Percentiles rank a stretch among this genome's conserved stretches.
These are phyloP conservation scores for Chrysina gloriosa DNA, from an alignment of 2,888 invertebrate species.

Conservation along the genomic window DNA sequence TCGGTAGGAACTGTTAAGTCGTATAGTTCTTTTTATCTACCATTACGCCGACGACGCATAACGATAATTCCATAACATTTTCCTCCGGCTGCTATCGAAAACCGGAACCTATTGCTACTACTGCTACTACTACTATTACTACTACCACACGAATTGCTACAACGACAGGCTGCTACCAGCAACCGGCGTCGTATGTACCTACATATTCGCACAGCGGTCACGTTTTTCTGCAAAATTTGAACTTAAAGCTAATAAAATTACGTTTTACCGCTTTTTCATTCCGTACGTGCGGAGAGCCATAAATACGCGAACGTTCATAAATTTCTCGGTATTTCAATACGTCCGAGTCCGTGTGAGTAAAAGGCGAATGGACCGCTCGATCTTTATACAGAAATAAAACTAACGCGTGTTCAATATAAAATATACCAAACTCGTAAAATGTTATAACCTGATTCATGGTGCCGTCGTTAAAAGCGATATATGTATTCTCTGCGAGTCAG, in stretches of 20 bases:
- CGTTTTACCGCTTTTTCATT: conserved; percentile 25
- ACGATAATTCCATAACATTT: too few relatives aligned
- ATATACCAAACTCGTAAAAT: conserved; percentile 45
- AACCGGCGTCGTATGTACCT: too few relatives aligned
- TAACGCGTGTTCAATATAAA: conserved; percentile 42
- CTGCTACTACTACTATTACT: too few relatives aligned
- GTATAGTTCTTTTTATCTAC: too few relatives aligned
- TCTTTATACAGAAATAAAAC: conserved; percentile 41
- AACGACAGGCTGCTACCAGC: too few relatives aligned
- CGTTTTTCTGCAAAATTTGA: conserved; percentile 8
- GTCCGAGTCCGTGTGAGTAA: conserved; percentile 6
- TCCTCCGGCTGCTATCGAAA: too few relatives aligned
- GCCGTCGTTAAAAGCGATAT: conserved; percentile 35
- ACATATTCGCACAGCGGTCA: neutral
- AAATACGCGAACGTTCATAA: conserved; percentile 20
- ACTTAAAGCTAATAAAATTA: conserved; percentile 35
- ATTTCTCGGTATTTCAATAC: conserved; percentile 34
- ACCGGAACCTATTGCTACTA: too few relatives aligned
- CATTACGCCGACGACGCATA: too few relatives aligned
- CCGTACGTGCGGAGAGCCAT: neutral
- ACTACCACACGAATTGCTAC: too few relatives aligned
- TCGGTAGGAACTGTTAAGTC: too few relatives aligned
- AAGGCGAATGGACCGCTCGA: conserved; percentile 34
- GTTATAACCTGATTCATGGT: conserved; percentile 47
- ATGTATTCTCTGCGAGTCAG: neutral